Evolutionary conservation across 2,113 vertebrate species (phyloP), one percentile per base, ranked within the genome.

Genomic region (Carlito syrichta): DNA sequence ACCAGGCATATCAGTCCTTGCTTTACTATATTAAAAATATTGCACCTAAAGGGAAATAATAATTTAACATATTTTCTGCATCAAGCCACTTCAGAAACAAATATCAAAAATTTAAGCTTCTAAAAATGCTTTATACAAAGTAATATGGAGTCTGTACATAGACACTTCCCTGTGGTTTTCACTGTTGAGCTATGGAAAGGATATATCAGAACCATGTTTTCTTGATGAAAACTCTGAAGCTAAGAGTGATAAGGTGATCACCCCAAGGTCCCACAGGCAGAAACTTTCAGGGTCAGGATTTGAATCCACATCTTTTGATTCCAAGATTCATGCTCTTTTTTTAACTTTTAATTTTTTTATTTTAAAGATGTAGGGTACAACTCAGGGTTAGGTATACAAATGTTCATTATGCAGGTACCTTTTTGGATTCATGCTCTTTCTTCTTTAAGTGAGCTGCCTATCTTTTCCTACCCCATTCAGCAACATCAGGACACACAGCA

Each of bases 51-150:
- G 60, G 35, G 8, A 93, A 86, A 69, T 10, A 17, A 0, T 71
- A 56, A 76, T 89, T 95, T 45, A 89, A 89, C 90, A 95, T 92
- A 35, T 71, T 79, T 87, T 58, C 32, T 20, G 40, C 32, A 89
- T 50, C 22, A 90, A 95, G 23, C 38, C 27, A 84, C 58, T 56
- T 86, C 73, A 87, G 35, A 87, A 78, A 92, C 27, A 54, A 95
- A 86, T 45, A 88, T 40, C 88, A 76, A 96, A 27, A 92, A 19
- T 56, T 73, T 58, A 88, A 88, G 27, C 40, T 40, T 56, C 58
- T 91, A 91, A 94, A 86, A 81, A 5, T 77, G 8, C 9, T 73
- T 68, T 74, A 32, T 45, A 90, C 50, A 79, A 84, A 76, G 32
- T 79, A 92, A 56, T 85, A 84, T 12, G 4, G 40, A 82, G 19